These are phyloP conservation scores for Ptychodera flava DNA, from an alignment of 35 echinoderm and acorn worm species.

Conservation along the genomic window DNA sequence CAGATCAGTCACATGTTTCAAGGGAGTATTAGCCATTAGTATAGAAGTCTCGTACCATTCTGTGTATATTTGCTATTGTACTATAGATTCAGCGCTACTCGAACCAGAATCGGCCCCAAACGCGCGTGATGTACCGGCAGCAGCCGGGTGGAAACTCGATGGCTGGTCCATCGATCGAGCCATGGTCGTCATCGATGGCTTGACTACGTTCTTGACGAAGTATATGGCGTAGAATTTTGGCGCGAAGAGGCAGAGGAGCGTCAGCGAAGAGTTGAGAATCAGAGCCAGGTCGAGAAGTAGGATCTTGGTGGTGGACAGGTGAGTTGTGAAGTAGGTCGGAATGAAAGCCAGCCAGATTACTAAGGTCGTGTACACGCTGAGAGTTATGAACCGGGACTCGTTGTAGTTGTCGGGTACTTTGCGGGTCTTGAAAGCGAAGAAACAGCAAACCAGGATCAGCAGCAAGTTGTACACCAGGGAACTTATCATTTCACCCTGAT, in stretches of 20 bases:
- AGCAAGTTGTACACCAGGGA: constrained; percentile 20
- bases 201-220: constrained; percentile 26
- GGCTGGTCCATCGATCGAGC: no score
- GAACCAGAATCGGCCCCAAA: no score
- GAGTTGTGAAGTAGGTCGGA: constrained; percentile 3
- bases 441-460: constrained; percentile 25
- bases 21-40: no score
- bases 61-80: no score
- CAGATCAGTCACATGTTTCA: no score
- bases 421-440: constrained; percentile 17
- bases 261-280: constrained; percentile 46
- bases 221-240: constrained; percentile 61
- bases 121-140: no score
- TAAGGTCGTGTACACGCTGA: constrained; percentile 4
- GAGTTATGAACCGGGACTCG: constrained; percentile 23
- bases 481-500: background rate
- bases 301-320: background rate
- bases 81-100: no score
- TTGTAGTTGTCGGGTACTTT: constrained; percentile 36
- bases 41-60: no score
- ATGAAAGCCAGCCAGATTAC: constrained; percentile 7
- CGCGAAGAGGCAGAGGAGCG: constrained; percentile 50
- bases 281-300: constrained; percentile 21
- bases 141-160: no score
- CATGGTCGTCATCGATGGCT: background rate